Evolutionary conservation across 2,797 vertebrate species (phyloP), one percentile per base, ranked within the genome.

Genomic region (Propithecus perrieri): DNA sequence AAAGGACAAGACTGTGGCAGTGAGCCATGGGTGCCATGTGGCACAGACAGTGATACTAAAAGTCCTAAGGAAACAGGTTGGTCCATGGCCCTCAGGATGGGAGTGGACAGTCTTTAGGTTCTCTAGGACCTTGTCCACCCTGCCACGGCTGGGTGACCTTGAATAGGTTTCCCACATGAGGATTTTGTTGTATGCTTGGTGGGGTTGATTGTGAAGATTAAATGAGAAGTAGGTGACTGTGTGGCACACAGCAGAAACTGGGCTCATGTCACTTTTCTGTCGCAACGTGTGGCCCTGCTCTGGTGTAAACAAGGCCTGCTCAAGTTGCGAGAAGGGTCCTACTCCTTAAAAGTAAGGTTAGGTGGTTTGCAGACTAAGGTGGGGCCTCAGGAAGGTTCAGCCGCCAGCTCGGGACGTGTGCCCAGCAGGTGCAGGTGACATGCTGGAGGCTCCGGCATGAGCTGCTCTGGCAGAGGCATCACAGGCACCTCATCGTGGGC

Each of bases 41-140:
- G 17, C 48, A 72, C 11, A 41, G 43, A 48, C 1, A 74, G 35
- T 48, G 9, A 76, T 74, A 41, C 46, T 18, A n/a, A 17, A 91
- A 91, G 50, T 83, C 33, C 30, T 76, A 74, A 76, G n/a, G 94
- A 78, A 90, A 91, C 4, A 71, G 9, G 9, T 15, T 28, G 17
- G 50, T 57, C 33, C 10, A 5, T 24, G 28, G 33, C n/a, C 50
- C 22, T 84, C 41, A 46, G 20, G 65, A 78, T 55, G 38, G 14
- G 12, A 67, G n/a, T 43, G 22, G 50, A 30, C 3, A 83, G 28
- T 74, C 55, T 95, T 79, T 84, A 57, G 35, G 43, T 1, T 43
- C 75, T 43, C 59, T 67, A 80, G 67, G 75, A 69, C 18, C 24
- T 92, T 76, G n/a, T 22, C 18, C 2, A 41, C 15, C 74, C 33